Evolutionary conservation across 2,888 invertebrate species (phyloP).

Genomic region (Pemphredon lugubris): DNA sequence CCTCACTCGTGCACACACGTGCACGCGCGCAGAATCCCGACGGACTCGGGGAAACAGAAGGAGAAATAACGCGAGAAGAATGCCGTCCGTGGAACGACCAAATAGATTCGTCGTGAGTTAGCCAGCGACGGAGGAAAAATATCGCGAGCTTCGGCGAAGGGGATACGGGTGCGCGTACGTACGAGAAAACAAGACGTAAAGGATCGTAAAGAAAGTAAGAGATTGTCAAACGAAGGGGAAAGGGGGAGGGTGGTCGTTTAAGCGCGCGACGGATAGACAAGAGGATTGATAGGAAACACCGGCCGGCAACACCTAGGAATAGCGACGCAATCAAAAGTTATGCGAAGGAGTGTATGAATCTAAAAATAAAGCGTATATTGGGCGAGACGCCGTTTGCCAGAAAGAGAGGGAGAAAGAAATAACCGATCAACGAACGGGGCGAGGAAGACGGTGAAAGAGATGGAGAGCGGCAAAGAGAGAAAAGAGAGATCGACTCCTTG

Average conservation of each 20-base stretch:
- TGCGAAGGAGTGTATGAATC: slow-evolving; percentile 73
- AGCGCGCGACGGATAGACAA: background rate
- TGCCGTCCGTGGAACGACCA: slow-evolving; percentile 36
- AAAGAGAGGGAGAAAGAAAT: slow-evolving; percentile 13
- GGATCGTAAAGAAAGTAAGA: background rate
- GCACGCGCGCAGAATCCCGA: slow-evolving; percentile 17
- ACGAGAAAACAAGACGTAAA: slow-evolving; percentile 13
- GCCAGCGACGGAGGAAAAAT: slow-evolving; percentile 1
- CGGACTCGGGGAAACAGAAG: slow-evolving; percentile 53
- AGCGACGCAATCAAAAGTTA: slow-evolving; percentile 69
- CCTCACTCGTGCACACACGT: slow-evolving; percentile 13
- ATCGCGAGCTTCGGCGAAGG: too few species aligned
- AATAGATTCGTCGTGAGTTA: slow-evolving; percentile 39
- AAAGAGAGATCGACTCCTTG: slow-evolving; percentile 10
- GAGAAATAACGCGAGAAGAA: slow-evolving; percentile 50
- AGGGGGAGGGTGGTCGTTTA: background rate
- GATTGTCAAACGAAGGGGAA: slow-evolving; percentile 5
- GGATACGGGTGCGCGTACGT: background rate
- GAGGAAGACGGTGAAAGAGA: slow-evolving; percentile 26
- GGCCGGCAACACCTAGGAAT: slow-evolving; percentile 57
- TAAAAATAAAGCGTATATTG: slow-evolving; percentile 76
- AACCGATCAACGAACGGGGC: slow-evolving; percentile 10
- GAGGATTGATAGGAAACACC: slow-evolving; percentile 16
- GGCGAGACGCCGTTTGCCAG: slow-evolving; percentile 67
- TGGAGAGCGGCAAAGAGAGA: too few species aligned